phyloP scores from a whole-genome alignment of 1,140 invertebrate species.

The Polyergus mexicanus region DNA sequence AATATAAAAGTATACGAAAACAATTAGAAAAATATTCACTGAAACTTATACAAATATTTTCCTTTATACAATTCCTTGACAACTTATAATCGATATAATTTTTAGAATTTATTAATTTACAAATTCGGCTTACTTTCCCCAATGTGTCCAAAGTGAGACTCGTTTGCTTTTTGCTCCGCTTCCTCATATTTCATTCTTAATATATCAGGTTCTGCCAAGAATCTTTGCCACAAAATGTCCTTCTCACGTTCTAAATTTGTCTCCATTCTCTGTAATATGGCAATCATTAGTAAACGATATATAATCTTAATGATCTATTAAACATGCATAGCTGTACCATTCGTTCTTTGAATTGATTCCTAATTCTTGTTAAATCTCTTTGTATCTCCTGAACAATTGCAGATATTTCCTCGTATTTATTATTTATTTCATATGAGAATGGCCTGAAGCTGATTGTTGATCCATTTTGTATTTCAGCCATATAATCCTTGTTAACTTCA shows the following conservation, averaged over 20 bases:
- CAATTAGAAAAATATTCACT: no score
- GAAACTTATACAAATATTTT: not conserved
- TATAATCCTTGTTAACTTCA: slow-evolving; percentile 51
- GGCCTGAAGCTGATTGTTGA: slow-evolving; percentile 50
- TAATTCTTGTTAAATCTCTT: slow-evolving; percentile 53
- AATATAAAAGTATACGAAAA: no score
- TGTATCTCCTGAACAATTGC: slow-evolving; percentile 54
- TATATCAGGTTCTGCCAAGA: slow-evolving; percentile 78
- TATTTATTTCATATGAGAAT: slow-evolving; percentile 58
- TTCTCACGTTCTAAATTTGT: slow-evolving; percentile 78
- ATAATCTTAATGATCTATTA: not conserved
- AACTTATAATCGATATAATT: not conserved
- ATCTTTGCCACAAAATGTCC: slow-evolving; percentile 77
- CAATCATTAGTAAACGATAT: slow-evolving; percentile 38
- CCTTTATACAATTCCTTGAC: not conserved
- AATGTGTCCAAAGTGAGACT: slow-evolving; percentile 44
- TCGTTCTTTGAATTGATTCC: slow-evolving; percentile 67
- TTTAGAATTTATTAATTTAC: not conserved
- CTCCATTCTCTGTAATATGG: slow-evolving; percentile 77
- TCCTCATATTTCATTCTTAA: slow-evolving; percentile 78
- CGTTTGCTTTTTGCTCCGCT: slow-evolving; percentile 34
- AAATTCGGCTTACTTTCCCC: not conserved
- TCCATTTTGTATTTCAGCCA: slow-evolving; percentile 41
- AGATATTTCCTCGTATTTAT: slow-evolving; percentile 29
- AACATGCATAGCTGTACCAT: slow-evolving; percentile 48